Base-by-base conservation (phyloP, 2,797 vertebrate species). In the Onychomys arenicola region DNA sequence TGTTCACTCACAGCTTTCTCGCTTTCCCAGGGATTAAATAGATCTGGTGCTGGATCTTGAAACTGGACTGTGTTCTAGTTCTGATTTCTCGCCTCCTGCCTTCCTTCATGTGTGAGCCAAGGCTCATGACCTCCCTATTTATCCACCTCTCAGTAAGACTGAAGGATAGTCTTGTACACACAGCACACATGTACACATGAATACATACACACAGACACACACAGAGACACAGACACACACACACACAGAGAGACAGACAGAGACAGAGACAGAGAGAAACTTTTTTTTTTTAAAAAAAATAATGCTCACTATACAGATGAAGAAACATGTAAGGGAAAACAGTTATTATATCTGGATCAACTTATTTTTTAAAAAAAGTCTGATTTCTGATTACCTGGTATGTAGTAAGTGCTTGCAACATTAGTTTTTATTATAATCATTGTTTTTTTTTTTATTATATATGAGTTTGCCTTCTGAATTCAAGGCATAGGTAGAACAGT, bases 361-460 rank as follows among this genome's bases (percentile, higher is more conserved):
- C 71, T 85, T 82, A 85, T 78, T 4, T 77, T 46, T 78, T 77
- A 37, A 78, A 81, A 63, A 27, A 17, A n/a, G 71, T 8, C 77
- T 21, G 13, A 43, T 81, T 76, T 1, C 52, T 78, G 19, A 17
- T 46, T 14, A 59, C 23, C 23, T 34, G 29, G 10, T 17, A 25
- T 11, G 14, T 12, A 55, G 1, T 63, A 92, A 43, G 46, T 73
- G 14, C 5, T 89, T 29, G 55, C 49, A 69, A 86, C 43, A 21
- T 29, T 57, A 27, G 3, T 57, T 83, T 7, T 78, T 85, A 61
- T 29, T 65, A 57, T 32, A 61, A 67, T 19, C 8, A 61, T 29
- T 85, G n/a, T n/a, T n/a, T n/a, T 21, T 77, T 67, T 49, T 92
- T 78, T n/a, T n/a, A n/a, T 61, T 89, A 95, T 91, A 52, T 92